Percentiles rank a stretch among this genome's conserved stretches.
These are phyloP conservation scores for Spialia ferax DNA, from an alignment of 2,888 invertebrate species.

Conservation along the genomic window DNA sequence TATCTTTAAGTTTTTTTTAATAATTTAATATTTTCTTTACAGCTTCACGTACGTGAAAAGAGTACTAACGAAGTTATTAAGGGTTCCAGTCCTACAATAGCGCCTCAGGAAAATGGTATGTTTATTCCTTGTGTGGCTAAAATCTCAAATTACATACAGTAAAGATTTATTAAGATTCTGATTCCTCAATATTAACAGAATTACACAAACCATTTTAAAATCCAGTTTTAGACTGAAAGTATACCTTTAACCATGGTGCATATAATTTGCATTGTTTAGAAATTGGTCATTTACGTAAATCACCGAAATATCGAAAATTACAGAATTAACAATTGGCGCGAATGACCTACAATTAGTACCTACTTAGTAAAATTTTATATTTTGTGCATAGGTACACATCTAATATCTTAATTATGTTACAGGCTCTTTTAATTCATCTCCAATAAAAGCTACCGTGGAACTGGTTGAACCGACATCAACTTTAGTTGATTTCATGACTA, in stretches of 20 bases:
- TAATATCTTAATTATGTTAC: neutral
- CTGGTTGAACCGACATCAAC: conserved; percentile 53
- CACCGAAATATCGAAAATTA: too few species aligned
- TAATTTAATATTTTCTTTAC: conserved; percentile 37
- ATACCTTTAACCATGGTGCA: too few species aligned
- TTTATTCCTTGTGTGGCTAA: neutral
- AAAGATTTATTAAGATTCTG: neutral
- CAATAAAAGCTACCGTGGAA: conserved; percentile 51
- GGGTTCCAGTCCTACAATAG: conserved; percentile 50
- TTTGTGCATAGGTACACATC: too few species aligned
- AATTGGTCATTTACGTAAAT: too few species aligned
- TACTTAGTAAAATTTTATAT: too few species aligned
- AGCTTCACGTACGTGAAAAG: conserved; percentile 58
- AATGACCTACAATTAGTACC: too few species aligned
- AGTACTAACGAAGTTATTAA: conserved; percentile 47
- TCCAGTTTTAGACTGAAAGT: too few species aligned
- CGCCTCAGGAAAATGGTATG: conserved; percentile 56
- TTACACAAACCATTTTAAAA: neutral
- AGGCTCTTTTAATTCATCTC: neutral
- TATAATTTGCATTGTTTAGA: too few species aligned
- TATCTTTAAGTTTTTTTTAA: neutral
- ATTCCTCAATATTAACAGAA: neutral
- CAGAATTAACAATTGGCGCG: too few species aligned
- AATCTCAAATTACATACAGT: neutral
- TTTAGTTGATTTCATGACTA: conserved; percentile 56